A percentile compares a stretch with the other conserved stretches of the same genome.
Conservation (phyloP, 2,113 vertebrate species). For the Myotis lucifugus region DNA sequence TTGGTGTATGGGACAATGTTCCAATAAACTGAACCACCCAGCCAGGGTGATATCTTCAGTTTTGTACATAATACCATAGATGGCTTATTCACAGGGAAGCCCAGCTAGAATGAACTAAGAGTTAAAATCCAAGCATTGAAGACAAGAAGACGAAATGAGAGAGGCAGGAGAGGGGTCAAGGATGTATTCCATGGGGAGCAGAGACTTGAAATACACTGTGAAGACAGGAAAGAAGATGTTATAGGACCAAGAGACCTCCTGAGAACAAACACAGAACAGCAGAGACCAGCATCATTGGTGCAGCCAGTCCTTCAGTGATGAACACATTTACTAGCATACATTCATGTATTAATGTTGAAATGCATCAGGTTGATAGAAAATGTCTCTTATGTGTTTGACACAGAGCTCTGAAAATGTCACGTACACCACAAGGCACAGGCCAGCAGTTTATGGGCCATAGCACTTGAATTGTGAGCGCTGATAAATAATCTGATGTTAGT, state of each 20-base stretch:
- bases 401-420: not conserved
- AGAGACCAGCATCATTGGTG: not conserved
- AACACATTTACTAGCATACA: not conserved
- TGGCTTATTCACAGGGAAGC: not conserved
- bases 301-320: not conserved
- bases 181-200: too few relatives aligned
- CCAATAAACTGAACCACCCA: not conserved
- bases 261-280: not conserved
- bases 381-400: not conserved
- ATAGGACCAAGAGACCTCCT: not conserved
- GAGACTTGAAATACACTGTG: not conserved
- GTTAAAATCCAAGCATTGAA: not conserved
- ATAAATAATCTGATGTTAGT: not conserved
- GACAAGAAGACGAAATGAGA: not conserved
- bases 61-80: fast-evolving
- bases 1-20: not conserved
- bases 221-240: not conserved
- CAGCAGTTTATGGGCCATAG: too few relatives aligned
- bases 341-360: not conserved
- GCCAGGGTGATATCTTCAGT: not conserved
- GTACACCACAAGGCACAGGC: not conserved
- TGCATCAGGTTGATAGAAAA: not conserved
- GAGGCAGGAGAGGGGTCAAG: not conserved
- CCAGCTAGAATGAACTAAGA: not conserved
- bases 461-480: not conserved